A percentile compares a stretch with the other conserved stretches of the same genome.
These are phyloP conservation scores for Noctua fimbriata DNA, from an alignment of 2,888 invertebrate species.

Conservation along the genomic window DNA sequence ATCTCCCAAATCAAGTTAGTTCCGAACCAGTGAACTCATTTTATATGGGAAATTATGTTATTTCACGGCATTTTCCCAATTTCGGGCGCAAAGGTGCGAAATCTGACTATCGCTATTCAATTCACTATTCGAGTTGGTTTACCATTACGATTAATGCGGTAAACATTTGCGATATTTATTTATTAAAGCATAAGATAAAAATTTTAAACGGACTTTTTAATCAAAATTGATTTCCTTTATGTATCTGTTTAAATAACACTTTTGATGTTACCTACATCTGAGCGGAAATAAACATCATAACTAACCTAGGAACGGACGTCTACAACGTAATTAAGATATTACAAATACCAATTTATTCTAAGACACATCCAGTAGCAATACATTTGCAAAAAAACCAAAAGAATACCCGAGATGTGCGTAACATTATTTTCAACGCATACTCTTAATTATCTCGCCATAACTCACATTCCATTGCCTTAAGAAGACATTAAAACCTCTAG, in stretches of 20 bases:
- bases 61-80: constrained; percentile 42
- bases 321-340: neutral
- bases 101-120: constrained; percentile 1
- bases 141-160: neutral
- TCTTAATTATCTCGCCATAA: neutral
- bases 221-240: too few relatives aligned
- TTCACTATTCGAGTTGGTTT: neutral
- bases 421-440: too few relatives aligned
- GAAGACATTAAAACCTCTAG: neutral
- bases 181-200: neutral
- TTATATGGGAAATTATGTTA: constrained; percentile 47
- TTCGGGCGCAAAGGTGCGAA: constrained; percentile 11
- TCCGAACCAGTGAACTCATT: constrained; percentile 35
- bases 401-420: too few relatives aligned
- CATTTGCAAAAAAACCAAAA: neutral
- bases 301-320: too few relatives aligned
- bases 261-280: too few relatives aligned
- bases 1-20: constrained; percentile 37
- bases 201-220: too few relatives aligned
- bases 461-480: neutral
- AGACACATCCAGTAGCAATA: neutral
- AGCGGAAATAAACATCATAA: too few relatives aligned
- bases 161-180: neutral
- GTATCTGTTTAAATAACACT: too few relatives aligned
- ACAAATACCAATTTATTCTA: too few relatives aligned